Evolutionary conservation across 1,140 invertebrate genomes (phyloP), one percentile per base, ranked within the genome.

Genomic region (Metaphire vulgaris): DNA sequence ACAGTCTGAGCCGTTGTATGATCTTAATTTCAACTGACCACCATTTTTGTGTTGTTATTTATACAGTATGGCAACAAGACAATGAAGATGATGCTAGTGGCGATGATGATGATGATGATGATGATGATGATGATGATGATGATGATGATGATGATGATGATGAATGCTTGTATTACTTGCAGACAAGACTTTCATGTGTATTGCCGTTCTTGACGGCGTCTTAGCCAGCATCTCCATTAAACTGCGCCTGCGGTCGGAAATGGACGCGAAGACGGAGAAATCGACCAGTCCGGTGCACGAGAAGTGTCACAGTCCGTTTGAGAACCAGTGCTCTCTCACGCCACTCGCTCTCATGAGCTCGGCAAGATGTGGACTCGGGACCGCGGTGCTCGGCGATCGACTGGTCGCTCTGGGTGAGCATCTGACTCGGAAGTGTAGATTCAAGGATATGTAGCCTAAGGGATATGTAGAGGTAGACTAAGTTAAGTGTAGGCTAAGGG

Each of bases 311-410:
- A 68, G 81, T 76, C 74, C 88, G 87, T 56, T 56, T 0, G 89
- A 90, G 79, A 80, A 88, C n/a, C 90, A 90, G 80, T 89, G 87
- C 29, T 81, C 82, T 1, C 75, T 83, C n/a, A 81, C 77, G 74
- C 88, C 89, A 1, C 82, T 93, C 33, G 88, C 90, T 1, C 88
- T 88, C 21, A 92, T 93, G 91, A 89, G 87, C 64, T 88, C 87
- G 33, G 88, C 90, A 2, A 89, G 92, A 77, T 92, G 92, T 85
- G 90, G 91, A n/a, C 89, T 91, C 71, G 92, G 92, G 6, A 90
- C 91, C 75, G 90, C 89, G 32, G 90, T 91, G 79, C 82, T 92
- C 21, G 88, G 91, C 76, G 90, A 90, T 31, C 89, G 88, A 70
- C 84, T 94, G 0, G 84, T 93, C 76, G 91, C 92, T 29, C 92